Evolutionary conservation across 1,140 invertebrate genomes (phyloP), one percentile per base, ranked within the genome.

Genomic region (Geopemphigus sp.): DNA sequence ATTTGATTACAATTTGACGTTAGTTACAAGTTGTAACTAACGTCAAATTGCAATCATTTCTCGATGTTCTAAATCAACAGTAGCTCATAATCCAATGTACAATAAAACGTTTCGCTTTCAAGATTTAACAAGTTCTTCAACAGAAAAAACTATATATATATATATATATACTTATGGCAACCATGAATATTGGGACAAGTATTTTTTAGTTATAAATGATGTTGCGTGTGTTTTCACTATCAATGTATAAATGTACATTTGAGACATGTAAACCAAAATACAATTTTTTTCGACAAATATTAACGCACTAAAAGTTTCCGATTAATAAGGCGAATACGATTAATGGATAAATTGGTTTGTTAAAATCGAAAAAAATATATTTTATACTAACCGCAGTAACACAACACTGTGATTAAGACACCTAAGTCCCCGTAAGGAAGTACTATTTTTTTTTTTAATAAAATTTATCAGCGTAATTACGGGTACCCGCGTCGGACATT

Each of bases 11-110:
- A n/a, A n/a, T n/a, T n/a, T n/a, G n/a, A n/a, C n/a, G n/a, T n/a
- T n/a, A n/a, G n/a, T n/a, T n/a, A n/a, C n/a, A n/a, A n/a, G n/a
- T 68, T 68, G 64, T 68, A 47, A 68, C 22, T 68, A 68, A 68
- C 64, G 14, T 68, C 47, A 68, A 68, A 68, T 68, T 68, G 64
- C 22, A 68, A 47, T 68, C 14, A 22, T 68, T 68, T 68, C 12
- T 68, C n/a, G 12, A 68, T 68, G 64, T 68, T 47, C n/a, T 32
- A 24, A 68, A 47, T 47, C 39, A 68, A 68, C 39, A 47, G n/a
- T 68, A 68, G 47, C 39, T 47, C 29, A 68, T 68, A 68, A 24
- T 47, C 32, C 22, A 47, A 68, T 24, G n/a, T 24, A 6, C 22
- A 68, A 68, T 68, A 68, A 68, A 68, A 68, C 64, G 39, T 68